Evolutionary conservation across 2,888 invertebrate species (phyloP), one percentile per base, ranked within the genome.

Genomic region (Agrochola lychnidis): DNA sequence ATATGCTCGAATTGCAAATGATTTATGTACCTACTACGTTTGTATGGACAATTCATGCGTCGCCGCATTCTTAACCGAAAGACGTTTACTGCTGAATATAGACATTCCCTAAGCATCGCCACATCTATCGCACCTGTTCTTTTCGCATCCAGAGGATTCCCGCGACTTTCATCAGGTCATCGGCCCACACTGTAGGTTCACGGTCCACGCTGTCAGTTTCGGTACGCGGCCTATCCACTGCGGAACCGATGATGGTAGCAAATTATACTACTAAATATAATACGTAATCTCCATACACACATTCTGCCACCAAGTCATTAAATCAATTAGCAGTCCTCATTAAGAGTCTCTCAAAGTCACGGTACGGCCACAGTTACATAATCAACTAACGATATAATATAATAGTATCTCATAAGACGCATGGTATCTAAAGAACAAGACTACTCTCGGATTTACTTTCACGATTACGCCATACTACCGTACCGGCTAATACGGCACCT

Each of bases 381-480:
- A 81, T 7, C 22, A 14, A n/a, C 6, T 36, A 12, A 25, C 4
- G 51, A 48, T 30, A n/a, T 78, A 59, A n/a, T 30, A 16, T 10
- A 71, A 4, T 19, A 61, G 14, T 22, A 51, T 5, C n/a, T 56
- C 53, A 25, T n/a, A 56, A 59, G 40, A 6, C 51, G 56, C 30
- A 14, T 10, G 12, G 0, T 36, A 42, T 25, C 25, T 19, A 22
- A 9, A 30, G 42, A 56, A 66, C 36, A 4, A 78, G 22, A 73
- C 51, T 57, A 36, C 59, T 70, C 57, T 45, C 53, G 22, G 57
- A 30, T 70, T 63, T 40, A 79, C 84, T 82, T 79, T 84, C 74
- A 36, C 70, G 45, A 36, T 79, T 70, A 70, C 62, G 57, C n/a
- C 80, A 79, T 56, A 7, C n/a, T n/a, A 16, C 45, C 1, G 36